A percentile compares a stretch with the other conserved stretches of the same genome.
Evolutionary conservation across 2,888 invertebrate species (phyloP).

Genomic region (Folsomia candida): DNA sequence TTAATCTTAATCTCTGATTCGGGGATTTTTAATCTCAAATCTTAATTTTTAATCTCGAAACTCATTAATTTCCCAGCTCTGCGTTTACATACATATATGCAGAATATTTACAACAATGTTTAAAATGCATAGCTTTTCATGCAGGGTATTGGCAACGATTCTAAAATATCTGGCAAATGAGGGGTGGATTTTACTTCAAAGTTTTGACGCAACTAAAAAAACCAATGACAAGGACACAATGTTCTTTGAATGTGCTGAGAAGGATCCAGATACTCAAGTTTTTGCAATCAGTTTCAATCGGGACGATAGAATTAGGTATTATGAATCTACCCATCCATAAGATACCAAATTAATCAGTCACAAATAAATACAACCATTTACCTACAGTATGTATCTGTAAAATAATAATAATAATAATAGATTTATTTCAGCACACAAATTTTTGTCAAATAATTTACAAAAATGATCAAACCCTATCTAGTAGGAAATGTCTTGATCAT

Average conservation of each 20-base stretch:
- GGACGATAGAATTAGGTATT: conserved; percentile 22
- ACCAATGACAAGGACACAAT: conserved; percentile 35
- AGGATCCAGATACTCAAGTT: conserved; percentile 25
- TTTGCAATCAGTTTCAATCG: conserved; percentile 25
- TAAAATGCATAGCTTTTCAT: background rate
- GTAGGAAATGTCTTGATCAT: too few relatives aligned
- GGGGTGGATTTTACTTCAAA: conserved; percentile 39
- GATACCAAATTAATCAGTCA: conserved; percentile 15
- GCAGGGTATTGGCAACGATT: conserved; percentile 23
- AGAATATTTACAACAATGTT: too few relatives aligned
- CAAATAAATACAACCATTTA: conserved; percentile 13
- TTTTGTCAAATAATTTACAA: background rate
- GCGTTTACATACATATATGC: too few relatives aligned
- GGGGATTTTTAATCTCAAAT: too few relatives aligned
- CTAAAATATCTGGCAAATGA: conserved; percentile 28
- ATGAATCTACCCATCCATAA: too few relatives aligned
- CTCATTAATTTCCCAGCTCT: too few relatives aligned
- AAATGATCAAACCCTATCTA: too few relatives aligned
- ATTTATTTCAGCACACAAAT: background rate
- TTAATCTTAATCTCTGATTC: too few relatives aligned
- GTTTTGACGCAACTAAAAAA: conserved; percentile 33
- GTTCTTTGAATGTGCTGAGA: conserved; percentile 34
- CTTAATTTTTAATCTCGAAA: too few relatives aligned
- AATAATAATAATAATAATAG: too few relatives aligned
- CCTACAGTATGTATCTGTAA: background rate